A percentile compares a stretch with the other conserved stretches of the same genome.
Conservation (phyloP, 30 jellyfish, hydroid and myxozoan species). For the Chrysaora quinquecirrha region DNA sequence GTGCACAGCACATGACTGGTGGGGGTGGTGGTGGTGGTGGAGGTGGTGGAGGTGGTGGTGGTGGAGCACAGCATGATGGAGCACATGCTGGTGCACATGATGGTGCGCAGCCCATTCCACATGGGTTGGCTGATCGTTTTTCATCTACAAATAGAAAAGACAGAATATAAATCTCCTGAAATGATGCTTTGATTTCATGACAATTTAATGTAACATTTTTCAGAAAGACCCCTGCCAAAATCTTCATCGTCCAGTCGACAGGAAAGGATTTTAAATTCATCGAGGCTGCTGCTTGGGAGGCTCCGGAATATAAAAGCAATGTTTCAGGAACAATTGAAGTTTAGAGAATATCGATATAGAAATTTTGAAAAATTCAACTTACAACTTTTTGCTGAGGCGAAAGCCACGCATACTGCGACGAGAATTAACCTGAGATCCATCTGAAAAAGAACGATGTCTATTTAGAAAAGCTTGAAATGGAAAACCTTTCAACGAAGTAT, state of each 20-base stretch:
- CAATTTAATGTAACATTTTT: too few relatives aligned
- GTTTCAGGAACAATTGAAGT: too few relatives aligned
- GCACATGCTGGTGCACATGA: conserved; percentile 89
- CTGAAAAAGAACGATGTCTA: conserved; percentile 29
- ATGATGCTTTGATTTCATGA: too few relatives aligned
- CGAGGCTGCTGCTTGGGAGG: too few relatives aligned
- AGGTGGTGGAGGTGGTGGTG: conserved; percentile 86
- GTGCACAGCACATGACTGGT: conserved; percentile 60
- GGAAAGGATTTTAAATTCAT: too few relatives aligned
- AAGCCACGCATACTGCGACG: conserved; percentile 78
- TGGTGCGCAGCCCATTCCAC: conserved; percentile 93
- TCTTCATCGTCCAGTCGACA: too few relatives aligned
- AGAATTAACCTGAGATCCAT: conserved; percentile 68
- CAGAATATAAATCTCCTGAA: too few relatives aligned
- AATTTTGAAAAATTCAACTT: too few relatives aligned
- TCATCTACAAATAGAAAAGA: background rate
- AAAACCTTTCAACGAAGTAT: background rate
- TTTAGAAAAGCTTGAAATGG: background rate
- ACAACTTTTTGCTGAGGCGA: conserved; percentile 66
- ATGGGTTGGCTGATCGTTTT: conserved; percentile 86
- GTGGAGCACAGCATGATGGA: conserved; percentile 91
- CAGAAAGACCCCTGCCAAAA: too few relatives aligned
- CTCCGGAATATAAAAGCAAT: too few relatives aligned
- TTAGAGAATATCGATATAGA: too few relatives aligned
- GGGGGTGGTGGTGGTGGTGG: conserved; percentile 89